These are phyloP conservation scores for Caenorhabditis brenneri DNA, from an alignment of 1,140 invertebrate genomes.

Conservation along the genomic window DNA sequence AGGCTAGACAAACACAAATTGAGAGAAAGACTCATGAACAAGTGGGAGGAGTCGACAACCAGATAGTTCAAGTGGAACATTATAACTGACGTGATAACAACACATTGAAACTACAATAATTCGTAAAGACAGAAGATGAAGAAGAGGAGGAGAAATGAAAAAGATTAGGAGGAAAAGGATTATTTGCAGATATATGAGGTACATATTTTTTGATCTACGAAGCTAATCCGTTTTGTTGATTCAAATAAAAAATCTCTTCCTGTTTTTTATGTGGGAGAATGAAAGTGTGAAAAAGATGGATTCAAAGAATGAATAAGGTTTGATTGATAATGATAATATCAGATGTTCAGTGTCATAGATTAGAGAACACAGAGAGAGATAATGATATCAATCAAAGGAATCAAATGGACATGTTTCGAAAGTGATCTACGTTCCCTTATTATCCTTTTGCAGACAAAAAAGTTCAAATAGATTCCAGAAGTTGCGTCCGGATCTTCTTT, in stretches of 20 bases:
- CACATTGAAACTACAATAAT: background rate
- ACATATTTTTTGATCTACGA: constrained; percentile 20
- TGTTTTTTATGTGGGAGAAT: background rate
- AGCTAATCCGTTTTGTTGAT: background rate
- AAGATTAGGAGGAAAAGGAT: background rate
- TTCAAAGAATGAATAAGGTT: background rate
- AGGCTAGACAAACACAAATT: constrained; percentile 29
- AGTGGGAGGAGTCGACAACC: background rate
- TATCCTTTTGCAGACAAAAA: background rate
- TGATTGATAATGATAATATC: background rate
- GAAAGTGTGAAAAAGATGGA: background rate
- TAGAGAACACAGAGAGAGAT: background rate
- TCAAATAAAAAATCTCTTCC: background rate
- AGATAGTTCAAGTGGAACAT: constrained; percentile 29
- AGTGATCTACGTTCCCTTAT: too few relatives aligned
- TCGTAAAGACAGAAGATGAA: background rate
- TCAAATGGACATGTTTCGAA: too few relatives aligned
- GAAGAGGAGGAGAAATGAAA: background rate
- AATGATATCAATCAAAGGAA: background rate
- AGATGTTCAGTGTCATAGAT: background rate
- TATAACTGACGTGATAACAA: constrained; percentile 28
- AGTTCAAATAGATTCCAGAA: background rate
- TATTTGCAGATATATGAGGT: background rate
- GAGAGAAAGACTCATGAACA: constrained; percentile 24
- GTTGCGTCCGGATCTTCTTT: background rate